phyloP scores from a whole-genome alignment of 2,113 vertebrate species.

The Poeciliopsis occidentalis region DNA sequence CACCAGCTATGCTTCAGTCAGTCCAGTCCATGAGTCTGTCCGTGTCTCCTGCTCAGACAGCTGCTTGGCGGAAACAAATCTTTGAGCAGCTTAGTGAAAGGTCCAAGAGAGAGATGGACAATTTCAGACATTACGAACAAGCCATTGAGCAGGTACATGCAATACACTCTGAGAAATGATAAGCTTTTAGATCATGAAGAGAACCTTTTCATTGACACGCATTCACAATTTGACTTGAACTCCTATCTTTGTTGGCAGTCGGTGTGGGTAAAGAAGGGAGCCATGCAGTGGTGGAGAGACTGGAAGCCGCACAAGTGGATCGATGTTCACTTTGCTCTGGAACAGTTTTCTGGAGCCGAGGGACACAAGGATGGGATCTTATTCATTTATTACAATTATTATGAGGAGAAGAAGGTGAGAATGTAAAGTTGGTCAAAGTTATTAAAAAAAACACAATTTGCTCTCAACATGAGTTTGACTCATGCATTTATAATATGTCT shows the following conservation, averaged over 20 bases:
- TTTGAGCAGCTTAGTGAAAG: conserved; percentile 93
- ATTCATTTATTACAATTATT: conserved; percentile 93
- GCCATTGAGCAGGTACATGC: conserved; percentile 90
- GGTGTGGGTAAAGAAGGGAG: conserved; percentile 96
- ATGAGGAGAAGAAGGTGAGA: conserved; percentile 95
- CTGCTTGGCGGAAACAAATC: conserved; percentile 93
- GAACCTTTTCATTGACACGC: neutral
- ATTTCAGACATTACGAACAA: conserved; percentile 93
- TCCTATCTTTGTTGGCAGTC: conserved; percentile 78
- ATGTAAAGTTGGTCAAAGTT: neutral
- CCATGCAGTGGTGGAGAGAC: conserved; percentile 96
- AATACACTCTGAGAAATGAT: neutral
- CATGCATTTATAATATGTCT: neutral
- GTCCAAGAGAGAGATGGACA: conserved; percentile 91
- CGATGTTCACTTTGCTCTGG: conserved; percentile 91
- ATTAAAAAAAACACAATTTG: neutral
- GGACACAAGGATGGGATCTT: conserved; percentile 93
- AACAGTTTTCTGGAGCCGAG: conserved; percentile 91
- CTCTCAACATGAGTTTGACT: neutral
- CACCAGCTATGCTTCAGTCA: conserved; percentile 82
- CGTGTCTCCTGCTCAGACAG: conserved; percentile 87
- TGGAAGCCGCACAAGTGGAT: conserved; percentile 96
- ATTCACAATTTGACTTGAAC: neutral
- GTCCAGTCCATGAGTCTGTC: conserved; percentile 87
- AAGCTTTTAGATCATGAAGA: neutral